Percentiles rank a stretch among this genome's conserved stretches.
phyloP scores from a whole-genome alignment of 2,113 vertebrate species.

The Xenopus tropicalis region UCB_Xtro_10.0 CM004446.2:54351001-54351500 shows the following conservation, averaged over 20 bases:
- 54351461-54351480: too few species aligned
- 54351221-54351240: constrained; percentile 13
- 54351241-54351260: not conserved
- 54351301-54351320: not conserved
- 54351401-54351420: too few species aligned
- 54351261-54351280: constrained; percentile 36
- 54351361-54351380: constrained; percentile 33
- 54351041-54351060: too few species aligned
- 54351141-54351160: not conserved
- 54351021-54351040: too few species aligned
- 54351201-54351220: constrained; percentile 5
- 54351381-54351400: too few species aligned
- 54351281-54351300: constrained; percentile 21
- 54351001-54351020: too few species aligned
- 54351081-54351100: too few species aligned
- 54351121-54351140: not conserved
- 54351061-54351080: too few species aligned
- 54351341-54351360: constrained; percentile 17
- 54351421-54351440: too few species aligned
- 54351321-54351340: rapidly evolving
- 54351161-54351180: not conserved
- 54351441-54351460: too few species aligned
- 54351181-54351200: not conserved
- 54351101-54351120: too few species aligned
- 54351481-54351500: too few species aligned